Conservation (phyloP, 2,888 invertebrate genomes). For the Crepidodera aurea region DNA sequence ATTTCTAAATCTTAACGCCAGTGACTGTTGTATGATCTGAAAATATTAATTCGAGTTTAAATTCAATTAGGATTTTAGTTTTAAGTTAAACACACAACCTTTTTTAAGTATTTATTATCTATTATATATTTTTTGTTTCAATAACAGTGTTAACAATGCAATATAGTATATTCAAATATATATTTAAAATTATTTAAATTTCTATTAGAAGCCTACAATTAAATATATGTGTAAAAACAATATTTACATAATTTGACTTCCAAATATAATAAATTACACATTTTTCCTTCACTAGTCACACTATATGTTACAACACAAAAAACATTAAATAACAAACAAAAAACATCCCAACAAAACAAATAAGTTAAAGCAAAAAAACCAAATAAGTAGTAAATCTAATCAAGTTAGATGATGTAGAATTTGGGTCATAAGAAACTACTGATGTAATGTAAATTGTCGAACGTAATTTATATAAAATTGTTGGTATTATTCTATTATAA, state of each 20-base stretch:
- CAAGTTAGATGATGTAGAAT: too few relatives aligned
- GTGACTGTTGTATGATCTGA: too few relatives aligned
- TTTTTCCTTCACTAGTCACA: constrained; percentile 12
- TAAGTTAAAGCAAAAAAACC: constrained; percentile 23
- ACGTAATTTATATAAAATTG: too few relatives aligned
- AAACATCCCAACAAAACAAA: constrained; percentile 41
- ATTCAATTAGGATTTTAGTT: too few relatives aligned
- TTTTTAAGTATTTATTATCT: constrained; percentile 46
- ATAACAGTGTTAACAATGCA: constrained; percentile 55
- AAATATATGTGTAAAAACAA: constrained; percentile 46
- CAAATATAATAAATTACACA: constrained; percentile 37
- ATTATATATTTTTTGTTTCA: constrained; percentile 47
- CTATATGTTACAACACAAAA: constrained; percentile 32
- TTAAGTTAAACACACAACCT: too few relatives aligned
- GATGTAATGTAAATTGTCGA: too few relatives aligned
- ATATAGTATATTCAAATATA: constrained; percentile 51
- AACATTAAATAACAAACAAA: constrained; percentile 35
- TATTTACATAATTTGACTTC: constrained; percentile 48
- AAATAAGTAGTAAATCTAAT: constrained; percentile 19
- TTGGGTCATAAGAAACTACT: too few relatives aligned
- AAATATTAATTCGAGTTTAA: too few relatives aligned
- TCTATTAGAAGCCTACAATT: constrained; percentile 46
- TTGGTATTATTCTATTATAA: too few relatives aligned
- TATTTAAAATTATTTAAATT: constrained; percentile 47
- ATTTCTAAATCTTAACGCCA: too few relatives aligned